phyloP scores from a whole-genome alignment of 2,797 vertebrate genomes.

The Artibeus lituratus region DNA sequence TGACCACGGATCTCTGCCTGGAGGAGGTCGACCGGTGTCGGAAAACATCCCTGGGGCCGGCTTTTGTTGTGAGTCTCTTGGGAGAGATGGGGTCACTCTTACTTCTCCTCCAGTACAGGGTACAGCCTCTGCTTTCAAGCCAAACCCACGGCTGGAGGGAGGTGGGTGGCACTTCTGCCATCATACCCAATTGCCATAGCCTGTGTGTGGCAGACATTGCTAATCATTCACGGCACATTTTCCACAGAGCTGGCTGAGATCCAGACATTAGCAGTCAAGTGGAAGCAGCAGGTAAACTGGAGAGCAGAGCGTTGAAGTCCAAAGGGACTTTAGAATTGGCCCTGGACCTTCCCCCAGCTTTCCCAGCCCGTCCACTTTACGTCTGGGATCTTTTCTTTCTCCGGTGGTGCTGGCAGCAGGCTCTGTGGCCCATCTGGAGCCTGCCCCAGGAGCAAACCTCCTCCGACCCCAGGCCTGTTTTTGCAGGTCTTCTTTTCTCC shows the following conservation, averaged over 20 bases:
- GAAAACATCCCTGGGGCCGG: slow-evolving; percentile 83
- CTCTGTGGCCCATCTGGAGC: not conserved
- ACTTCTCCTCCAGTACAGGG: not conserved
- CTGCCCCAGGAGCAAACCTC: not conserved
- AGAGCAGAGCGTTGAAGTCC: not conserved
- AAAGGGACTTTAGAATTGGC: not conserved
- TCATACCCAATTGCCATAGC: not conserved
- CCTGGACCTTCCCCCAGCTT: not conserved
- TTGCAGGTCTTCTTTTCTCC: not conserved
- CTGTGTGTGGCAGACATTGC: not conserved
- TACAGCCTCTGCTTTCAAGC: not conserved
- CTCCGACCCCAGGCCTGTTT: not conserved
- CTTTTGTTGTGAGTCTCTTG: slow-evolving; percentile 84
- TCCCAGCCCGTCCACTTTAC: not conserved
- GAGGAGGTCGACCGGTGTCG: slow-evolving; percentile 85
- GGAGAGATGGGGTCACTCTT: not conserved
- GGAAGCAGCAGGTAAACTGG: not conserved
- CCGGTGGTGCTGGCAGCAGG: not conserved
- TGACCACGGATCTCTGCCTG: slow-evolving; percentile 82
- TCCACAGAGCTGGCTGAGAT: not conserved
- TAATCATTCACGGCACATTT: not conserved
- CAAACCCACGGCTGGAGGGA: not conserved
- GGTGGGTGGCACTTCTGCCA: not conserved
- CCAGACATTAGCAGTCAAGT: not conserved
- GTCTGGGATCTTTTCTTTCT: not conserved